Evolutionary conservation across 1,140 invertebrate species (phyloP).

Genomic region (Aphelinus certus): DNA sequence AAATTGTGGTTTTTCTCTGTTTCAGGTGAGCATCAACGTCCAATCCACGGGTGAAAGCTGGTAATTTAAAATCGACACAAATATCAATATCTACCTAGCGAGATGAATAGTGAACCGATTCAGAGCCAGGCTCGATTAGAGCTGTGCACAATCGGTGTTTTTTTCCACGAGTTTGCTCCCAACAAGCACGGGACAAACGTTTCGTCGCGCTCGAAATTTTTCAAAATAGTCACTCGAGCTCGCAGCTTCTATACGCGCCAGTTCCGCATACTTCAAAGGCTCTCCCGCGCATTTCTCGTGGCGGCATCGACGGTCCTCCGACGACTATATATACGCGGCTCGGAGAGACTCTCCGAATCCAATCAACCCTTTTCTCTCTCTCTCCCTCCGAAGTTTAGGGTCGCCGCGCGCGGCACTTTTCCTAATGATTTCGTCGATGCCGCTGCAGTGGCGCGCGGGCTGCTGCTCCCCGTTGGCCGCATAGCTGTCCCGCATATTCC

Average conservation of each 20-base stretch:
- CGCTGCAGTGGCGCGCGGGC: background rate
- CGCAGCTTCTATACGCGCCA: too few relatives aligned
- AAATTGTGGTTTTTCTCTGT: too few relatives aligned
- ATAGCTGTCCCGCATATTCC: slow-evolving; percentile 38
- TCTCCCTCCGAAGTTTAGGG: background rate
- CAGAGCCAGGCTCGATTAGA: too few relatives aligned
- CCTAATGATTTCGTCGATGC: slow-evolving; percentile 33
- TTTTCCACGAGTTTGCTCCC: background rate
- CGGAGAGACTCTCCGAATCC: slow-evolving; percentile 26
- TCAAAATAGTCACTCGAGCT: too few relatives aligned
- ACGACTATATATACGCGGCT: slow-evolving; percentile 2
- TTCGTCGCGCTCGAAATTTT: too few relatives aligned
- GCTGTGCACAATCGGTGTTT: too few relatives aligned
- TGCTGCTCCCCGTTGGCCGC: slow-evolving; percentile 1
- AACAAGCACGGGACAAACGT: background rate
- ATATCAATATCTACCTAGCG: too few relatives aligned
- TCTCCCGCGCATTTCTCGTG: background rate
- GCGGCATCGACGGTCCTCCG: background rate
- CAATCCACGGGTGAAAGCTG: too few relatives aligned
- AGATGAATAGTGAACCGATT: too few relatives aligned
- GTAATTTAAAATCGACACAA: too few relatives aligned
- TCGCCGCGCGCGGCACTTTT: slow-evolving; percentile 10
- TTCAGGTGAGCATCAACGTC: too few relatives aligned
- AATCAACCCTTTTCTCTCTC: slow-evolving; percentile 15
- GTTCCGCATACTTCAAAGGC: slow-evolving; percentile 15